These are phyloP conservation scores for Sebastolobus alascanus DNA, from an alignment of 2,797 vertebrate species.

Conservation along the genomic window DNA sequence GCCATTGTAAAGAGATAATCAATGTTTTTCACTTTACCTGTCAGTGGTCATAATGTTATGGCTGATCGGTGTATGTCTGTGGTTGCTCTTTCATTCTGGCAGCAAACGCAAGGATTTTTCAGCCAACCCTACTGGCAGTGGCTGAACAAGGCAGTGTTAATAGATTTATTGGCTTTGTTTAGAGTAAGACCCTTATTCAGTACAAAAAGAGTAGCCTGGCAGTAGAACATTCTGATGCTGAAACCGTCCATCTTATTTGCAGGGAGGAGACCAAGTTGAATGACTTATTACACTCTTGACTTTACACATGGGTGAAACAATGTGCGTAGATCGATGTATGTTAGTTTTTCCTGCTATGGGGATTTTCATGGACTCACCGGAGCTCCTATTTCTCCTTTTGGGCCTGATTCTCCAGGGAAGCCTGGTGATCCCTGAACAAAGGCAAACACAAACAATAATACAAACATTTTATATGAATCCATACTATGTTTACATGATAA, in stretches of 20 bases:
- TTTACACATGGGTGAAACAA: background rate
- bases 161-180: background rate
- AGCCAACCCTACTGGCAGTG: background rate
- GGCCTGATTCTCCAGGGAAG: conserved; percentile 85
- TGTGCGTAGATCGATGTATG: no score
- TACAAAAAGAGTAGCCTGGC: background rate
- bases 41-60: no score
- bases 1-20: no score
- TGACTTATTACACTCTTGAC: background rate
- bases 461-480: background rate
- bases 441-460: conserved; percentile 4
- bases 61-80: background rate
- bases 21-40: no score
- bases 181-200: background rate
- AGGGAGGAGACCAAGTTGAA: background rate
- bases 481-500: background rate
- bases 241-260: background rate
- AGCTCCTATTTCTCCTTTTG: conserved; percentile 89
- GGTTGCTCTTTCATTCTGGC: conserved; percentile 19
- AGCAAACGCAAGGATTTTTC: conserved; percentile 15
- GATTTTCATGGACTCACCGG: conserved; percentile 81
- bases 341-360: background rate
- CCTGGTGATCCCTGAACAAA: conserved; percentile 90
- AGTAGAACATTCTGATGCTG: background rate
- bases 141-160: background rate